These are phyloP conservation scores for Catharus bicknelli DNA, from an alignment of 2,113 vertebrate genomes.

Conservation along the genomic window DNA sequence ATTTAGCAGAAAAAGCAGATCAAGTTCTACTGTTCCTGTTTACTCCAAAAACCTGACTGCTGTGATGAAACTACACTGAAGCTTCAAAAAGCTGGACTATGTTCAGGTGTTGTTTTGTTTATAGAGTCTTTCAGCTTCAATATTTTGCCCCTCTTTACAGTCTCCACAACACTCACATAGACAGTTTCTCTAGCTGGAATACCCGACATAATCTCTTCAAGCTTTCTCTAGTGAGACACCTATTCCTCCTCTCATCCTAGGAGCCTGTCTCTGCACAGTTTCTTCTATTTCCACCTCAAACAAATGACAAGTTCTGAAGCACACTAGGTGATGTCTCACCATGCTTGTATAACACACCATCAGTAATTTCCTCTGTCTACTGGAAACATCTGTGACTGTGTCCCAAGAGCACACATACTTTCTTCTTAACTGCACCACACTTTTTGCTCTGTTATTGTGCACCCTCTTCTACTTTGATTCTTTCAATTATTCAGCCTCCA, in stretches of 20 bases:
- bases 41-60: neutral
- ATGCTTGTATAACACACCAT: neutral
- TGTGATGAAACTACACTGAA: neutral
- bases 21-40: neutral
- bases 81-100: neutral
- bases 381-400: neutral
- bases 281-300: neutral
- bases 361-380: neutral
- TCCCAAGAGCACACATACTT: neutral
- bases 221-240: neutral
- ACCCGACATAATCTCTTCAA: neutral
- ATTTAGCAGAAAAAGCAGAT: neutral
- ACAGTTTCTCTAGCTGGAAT: neutral
- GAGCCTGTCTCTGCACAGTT: neutral
- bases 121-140: neutral
- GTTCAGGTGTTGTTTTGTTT: neutral
- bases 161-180: neutral
- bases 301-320: neutral
- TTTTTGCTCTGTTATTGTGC: fast-evolving
- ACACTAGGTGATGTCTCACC: neutral
- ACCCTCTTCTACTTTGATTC: neutral
- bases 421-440: fast-evolving
- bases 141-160: neutral
- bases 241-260: neutral
- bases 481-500: neutral